phyloP scores from a whole-genome alignment of 2,113 vertebrate genomes.

The Guaruba guarouba region DNA sequence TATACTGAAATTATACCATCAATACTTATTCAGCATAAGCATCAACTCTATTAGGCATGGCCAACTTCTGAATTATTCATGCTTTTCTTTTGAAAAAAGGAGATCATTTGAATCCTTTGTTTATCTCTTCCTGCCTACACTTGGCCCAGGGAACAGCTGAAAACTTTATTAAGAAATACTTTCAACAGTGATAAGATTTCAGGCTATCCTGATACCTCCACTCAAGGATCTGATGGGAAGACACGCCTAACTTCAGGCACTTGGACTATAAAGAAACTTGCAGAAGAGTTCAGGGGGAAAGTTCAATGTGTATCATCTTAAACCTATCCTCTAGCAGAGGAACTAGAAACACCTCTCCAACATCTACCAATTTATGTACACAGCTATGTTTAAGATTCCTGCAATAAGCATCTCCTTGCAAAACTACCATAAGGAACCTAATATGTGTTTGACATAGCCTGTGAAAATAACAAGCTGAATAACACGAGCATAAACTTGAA shows the following conservation, averaged over 20 bases:
- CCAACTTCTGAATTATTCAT: neutral
- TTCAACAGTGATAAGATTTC: neutral
- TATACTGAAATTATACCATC: neutral
- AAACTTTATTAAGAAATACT: neutral
- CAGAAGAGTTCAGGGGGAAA: neutral
- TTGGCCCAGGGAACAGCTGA: neutral
- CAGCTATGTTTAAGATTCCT: neutral
- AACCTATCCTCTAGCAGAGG: neutral
- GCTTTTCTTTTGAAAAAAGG: neutral
- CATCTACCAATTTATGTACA: neutral
- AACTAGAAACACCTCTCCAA: neutral
- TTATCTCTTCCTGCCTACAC: neutral
- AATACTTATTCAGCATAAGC: neutral
- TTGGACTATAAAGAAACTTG: neutral
- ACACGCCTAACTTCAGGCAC: neutral
- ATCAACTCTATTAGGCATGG: neutral
- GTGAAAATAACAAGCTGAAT: neutral
- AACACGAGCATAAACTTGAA: neutral
- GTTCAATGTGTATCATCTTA: neutral
- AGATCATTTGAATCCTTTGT: neutral
- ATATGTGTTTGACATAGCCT: neutral
- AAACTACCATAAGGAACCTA: neutral
- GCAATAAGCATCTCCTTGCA: neutral
- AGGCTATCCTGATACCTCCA: neutral
- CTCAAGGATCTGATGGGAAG: neutral